Evolutionary conservation across 2,113 vertebrate species (phyloP).

Genomic region (Spermophilus dauricus): DNA sequence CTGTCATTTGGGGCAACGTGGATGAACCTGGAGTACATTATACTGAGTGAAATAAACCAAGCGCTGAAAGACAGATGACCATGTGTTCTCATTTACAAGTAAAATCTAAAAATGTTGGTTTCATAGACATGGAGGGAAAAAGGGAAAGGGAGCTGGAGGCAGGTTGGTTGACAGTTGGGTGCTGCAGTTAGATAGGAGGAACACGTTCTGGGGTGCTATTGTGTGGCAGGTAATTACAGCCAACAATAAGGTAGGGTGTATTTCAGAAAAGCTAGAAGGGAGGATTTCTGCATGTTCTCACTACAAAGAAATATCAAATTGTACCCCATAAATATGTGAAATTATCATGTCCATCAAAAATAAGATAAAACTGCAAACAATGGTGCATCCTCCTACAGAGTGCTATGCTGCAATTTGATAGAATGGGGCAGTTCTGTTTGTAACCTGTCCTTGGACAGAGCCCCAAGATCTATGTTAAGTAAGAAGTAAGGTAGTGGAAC

Average conservation of each 20-base stretch:
- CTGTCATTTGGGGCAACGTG: not conserved
- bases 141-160: not conserved
- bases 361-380: not conserved
- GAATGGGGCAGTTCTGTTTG: accelerated
- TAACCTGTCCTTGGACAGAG: not conserved
- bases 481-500: not conserved
- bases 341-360: not conserved
- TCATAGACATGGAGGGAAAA: not conserved
- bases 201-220: not conserved
- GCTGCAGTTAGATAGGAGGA: not conserved
- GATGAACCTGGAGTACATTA: not conserved
- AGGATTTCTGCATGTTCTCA: not conserved
- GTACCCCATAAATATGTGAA: not conserved
- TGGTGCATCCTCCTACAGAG: not conserved
- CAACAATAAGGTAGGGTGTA: not conserved
- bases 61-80: not conserved
- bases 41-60: not conserved
- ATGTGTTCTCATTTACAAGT: not conserved
- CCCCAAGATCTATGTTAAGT: not conserved
- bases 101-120: not conserved
- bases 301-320: not conserved
- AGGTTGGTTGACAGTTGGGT: not conserved
- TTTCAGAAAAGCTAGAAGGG: not conserved
- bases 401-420: accelerated
- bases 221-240: not conserved